Percentiles rank a stretch among this genome's conserved stretches.
phyloP scores from a whole-genome alignment of 2,113 vertebrate species.

The Sander lucioperca region DNA sequence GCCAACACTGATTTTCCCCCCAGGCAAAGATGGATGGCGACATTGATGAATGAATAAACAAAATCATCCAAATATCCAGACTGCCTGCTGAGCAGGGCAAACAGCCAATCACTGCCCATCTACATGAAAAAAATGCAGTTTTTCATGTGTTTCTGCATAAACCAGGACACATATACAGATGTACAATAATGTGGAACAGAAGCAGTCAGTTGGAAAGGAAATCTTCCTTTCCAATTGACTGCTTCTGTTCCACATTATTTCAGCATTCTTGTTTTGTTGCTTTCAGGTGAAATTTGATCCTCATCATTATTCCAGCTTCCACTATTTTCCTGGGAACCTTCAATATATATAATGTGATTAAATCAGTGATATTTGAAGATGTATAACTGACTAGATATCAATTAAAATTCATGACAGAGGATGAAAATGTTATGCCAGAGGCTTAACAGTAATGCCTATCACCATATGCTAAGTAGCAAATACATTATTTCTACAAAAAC shows the following conservation, averaged over 20 bases:
- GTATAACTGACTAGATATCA: background rate
- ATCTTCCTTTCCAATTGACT: conserved; percentile 1
- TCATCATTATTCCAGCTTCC: conserved; percentile 9
- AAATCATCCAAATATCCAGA: conserved; percentile 36
- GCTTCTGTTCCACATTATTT: conserved; percentile 1
- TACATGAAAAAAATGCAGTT: background rate
- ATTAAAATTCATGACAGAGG: background rate
- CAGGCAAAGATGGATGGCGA: conserved; percentile 16
- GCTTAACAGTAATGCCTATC: conserved; percentile 15
- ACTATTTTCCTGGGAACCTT: conserved; percentile 16
- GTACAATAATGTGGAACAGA: no score
- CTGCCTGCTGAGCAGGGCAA: background rate
- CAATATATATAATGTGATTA: background rate
- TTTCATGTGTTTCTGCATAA: conserved; percentile 17
- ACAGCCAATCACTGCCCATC: conserved; percentile 8
- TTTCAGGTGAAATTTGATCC: conserved; percentile 31
- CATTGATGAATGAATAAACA: conserved; percentile 34
- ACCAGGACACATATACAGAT: conserved; percentile 8
- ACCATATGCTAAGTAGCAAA: background rate
- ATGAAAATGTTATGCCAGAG: background rate
- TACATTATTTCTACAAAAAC: background rate
- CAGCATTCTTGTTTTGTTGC: conserved; percentile 16
- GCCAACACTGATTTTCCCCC: conserved; percentile 1
- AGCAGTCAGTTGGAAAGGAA: no score
- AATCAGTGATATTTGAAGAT: conserved; percentile 26